phyloP scores from a whole-genome alignment of 1,140 invertebrate genomes.

The Callitettix versicolor region DNA sequence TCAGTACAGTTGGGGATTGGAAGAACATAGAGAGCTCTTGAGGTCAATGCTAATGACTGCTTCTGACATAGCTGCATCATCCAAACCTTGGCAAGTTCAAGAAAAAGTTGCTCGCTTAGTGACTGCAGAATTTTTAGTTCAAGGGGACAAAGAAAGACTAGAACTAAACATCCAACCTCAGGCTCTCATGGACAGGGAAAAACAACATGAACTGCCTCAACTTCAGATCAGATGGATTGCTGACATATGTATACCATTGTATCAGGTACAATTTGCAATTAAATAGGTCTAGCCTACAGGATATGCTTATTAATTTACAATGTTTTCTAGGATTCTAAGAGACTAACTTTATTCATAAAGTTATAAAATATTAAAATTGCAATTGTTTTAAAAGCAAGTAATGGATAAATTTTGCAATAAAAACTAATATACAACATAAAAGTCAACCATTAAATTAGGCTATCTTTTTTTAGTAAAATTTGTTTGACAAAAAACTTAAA shows the following conservation, averaged over 20 bases:
- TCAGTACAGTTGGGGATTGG: conserved; percentile 39
- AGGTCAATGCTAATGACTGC: conserved; percentile 58
- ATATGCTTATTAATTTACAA: no score
- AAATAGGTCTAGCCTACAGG: no score
- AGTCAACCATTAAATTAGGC: no score
- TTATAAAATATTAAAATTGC: no score
- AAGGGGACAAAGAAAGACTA: conserved; percentile 50
- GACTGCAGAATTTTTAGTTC: conserved; percentile 34
- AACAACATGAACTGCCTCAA: conserved; percentile 35
- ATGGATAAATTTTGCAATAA: no score
- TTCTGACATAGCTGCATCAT: conserved; percentile 53
- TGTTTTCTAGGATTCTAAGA: no score
- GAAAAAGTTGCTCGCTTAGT: conserved; percentile 36
- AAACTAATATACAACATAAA: no score
- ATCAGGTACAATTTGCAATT: conserved; percentile 30
- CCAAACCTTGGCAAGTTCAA: conserved; percentile 55
- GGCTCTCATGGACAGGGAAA: conserved; percentile 35
- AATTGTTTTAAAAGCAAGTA: no score
- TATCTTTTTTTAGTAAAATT: no score
- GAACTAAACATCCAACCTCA: conserved; percentile 42
- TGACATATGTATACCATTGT: conserved; percentile 36
- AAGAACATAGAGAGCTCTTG: conserved; percentile 39
- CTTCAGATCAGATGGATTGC: conserved; percentile 36
- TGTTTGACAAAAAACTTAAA: no score
- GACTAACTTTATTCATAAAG: no score